These are phyloP conservation scores for Psylliodes chrysocephalus DNA, from an alignment of 2,888 invertebrate species.

Conservation along the genomic window DNA sequence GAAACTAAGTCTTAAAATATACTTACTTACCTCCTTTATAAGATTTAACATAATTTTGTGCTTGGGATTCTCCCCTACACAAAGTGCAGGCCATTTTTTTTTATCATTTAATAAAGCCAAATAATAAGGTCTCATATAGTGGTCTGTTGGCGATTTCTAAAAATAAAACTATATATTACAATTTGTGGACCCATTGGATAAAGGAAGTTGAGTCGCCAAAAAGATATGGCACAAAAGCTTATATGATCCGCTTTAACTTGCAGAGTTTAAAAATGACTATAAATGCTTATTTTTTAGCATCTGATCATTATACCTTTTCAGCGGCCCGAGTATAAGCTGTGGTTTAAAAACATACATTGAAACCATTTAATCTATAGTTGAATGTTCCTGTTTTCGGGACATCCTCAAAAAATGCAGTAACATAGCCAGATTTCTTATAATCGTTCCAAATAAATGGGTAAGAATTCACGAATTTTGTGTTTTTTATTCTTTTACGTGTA, in stretches of 20 bases:
- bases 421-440: constrained; percentile 75
- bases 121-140: constrained; percentile 87
- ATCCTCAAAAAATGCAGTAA: constrained; percentile 89
- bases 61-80: constrained; percentile 78
- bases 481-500: constrained; percentile 75
- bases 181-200: too few relatives aligned
- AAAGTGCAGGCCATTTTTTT: constrained; percentile 68
- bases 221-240: too few relatives aligned
- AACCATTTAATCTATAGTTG: constrained; percentile 90
- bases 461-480: constrained; percentile 75
- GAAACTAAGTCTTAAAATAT: too few relatives aligned
- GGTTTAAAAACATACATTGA: constrained; percentile 63
- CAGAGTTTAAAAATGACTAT: too few relatives aligned
- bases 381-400: constrained; percentile 86
- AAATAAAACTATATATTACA: too few relatives aligned
- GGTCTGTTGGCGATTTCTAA: constrained; percentile 83
- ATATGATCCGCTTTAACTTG: too few relatives aligned
- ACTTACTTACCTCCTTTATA: constrained; percentile 70
- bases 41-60: constrained; percentile 75
- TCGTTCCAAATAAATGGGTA: constrained; percentile 91
- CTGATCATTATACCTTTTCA: too few relatives aligned
- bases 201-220: too few relatives aligned
- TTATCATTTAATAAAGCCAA: constrained; percentile 72
- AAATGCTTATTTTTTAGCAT: too few relatives aligned
- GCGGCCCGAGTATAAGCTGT: too few relatives aligned